Percentiles rank a stretch among this genome's conserved stretches.
Conservation (phyloP, 2,888 invertebrate species). For the Athrips mouffetella region DNA sequence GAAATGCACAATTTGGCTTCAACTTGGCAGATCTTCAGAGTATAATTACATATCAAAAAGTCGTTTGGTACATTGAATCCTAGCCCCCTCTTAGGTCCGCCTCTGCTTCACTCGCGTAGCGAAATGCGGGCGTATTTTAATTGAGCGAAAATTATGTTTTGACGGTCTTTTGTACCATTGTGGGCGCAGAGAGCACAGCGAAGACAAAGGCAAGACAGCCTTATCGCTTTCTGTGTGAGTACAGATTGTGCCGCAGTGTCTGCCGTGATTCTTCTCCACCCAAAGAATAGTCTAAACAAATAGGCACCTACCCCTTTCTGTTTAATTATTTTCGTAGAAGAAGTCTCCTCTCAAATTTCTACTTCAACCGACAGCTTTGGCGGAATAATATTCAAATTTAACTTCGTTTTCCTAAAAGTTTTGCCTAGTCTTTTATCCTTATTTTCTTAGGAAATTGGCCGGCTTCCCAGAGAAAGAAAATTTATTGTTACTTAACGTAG, state of each 20-base stretch:
- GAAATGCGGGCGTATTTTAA: slow-evolving; percentile 48
- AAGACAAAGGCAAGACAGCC: slow-evolving; percentile 24
- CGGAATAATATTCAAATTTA: no score
- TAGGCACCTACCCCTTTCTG: background rate
- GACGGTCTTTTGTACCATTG: slow-evolving; percentile 35
- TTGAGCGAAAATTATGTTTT: slow-evolving; percentile 42
- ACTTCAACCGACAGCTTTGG: no score
- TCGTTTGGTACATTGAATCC: no score
- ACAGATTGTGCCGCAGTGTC: background rate
- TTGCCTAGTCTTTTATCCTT: no score
- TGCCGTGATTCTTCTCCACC: background rate
- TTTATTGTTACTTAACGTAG: no score
- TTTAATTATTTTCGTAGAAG: background rate
- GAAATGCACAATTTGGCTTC: no score
- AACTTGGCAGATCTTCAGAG: no score
- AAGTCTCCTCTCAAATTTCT: no score
- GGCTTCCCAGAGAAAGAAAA: no score
- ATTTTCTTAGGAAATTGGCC: background rate
- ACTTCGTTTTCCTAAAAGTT: no score
- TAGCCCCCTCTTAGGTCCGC: background rate
- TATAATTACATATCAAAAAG: no score
- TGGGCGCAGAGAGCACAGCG: slow-evolving; percentile 17
- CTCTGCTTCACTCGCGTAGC: background rate
- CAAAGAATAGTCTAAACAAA: background rate
- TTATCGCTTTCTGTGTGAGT: slow-evolving; percentile 20